These are phyloP conservation scores for Coilia nasus DNA, from an alignment of 2,797 vertebrate genomes.

Conservation along the genomic window DNA sequence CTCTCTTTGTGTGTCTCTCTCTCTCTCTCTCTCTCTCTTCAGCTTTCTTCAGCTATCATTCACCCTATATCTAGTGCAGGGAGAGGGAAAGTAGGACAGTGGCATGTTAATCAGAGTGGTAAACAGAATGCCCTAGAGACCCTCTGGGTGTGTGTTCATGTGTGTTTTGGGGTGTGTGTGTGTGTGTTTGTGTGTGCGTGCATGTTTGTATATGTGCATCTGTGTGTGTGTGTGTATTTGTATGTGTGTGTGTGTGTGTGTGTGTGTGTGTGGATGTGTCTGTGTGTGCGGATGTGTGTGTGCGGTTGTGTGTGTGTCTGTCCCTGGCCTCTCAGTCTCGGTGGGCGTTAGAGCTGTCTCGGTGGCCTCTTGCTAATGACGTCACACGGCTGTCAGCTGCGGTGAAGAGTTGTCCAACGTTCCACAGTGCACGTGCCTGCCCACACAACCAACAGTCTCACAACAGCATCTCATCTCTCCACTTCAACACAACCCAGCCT, in stretches of 20 bases:
- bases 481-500: background rate
- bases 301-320: too few species aligned
- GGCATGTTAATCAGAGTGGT: conserved; percentile 54
- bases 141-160: conserved; percentile 38
- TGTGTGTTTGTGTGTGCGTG: conserved; percentile 36
- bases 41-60: background rate
- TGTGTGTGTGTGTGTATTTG: background rate
- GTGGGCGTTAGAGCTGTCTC: conserved; percentile 27
- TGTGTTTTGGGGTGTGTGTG: background rate
- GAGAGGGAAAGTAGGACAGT: conserved; percentile 54
- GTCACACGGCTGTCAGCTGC: background rate
- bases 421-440: background rate
- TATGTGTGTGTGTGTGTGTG: background rate
- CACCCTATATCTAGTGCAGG: conserved; percentile 10
- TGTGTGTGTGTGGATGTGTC: too few species aligned
- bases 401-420: background rate
- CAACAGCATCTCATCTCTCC: background rate
- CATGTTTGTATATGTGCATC: background rate
- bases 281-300: too few species aligned
- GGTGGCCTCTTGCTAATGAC: conserved; percentile 7
- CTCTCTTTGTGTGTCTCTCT: conserved; percentile 13
- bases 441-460: background rate
- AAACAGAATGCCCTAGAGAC: conserved; percentile 52
- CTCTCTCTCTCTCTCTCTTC: conserved; percentile 45
- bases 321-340: background rate